Conservation (phyloP, 2,113 vertebrate species). For the Odocoileus hemionus region DNA sequence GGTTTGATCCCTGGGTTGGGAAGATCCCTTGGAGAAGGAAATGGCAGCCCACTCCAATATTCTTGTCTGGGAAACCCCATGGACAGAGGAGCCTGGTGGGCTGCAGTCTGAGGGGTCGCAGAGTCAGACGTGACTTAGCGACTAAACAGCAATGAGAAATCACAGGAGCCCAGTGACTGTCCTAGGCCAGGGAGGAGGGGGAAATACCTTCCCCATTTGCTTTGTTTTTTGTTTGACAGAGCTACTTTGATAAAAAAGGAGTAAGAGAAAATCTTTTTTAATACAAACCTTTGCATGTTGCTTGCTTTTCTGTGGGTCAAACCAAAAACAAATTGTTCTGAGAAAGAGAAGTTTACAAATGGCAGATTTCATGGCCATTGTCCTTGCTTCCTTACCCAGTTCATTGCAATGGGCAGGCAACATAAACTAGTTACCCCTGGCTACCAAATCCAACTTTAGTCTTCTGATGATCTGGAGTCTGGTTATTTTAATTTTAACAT, state of each 20-base stretch:
- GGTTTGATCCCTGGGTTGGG: not conserved
- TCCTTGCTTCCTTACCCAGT: not conserved
- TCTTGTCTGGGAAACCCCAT: not conserved
- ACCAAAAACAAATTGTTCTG: not conserved
- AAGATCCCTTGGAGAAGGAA: not conserved
- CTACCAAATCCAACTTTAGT: not conserved
- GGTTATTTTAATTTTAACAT: not conserved
- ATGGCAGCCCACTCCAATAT: not conserved
- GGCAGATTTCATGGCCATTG: not conserved
- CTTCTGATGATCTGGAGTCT: not conserved
- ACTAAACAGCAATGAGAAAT: not conserved
- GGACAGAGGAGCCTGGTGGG: not conserved
- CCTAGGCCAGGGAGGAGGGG: fast-evolving
- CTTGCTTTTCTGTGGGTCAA: not conserved
- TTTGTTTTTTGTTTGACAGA: not conserved
- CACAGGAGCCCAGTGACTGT: not conserved
- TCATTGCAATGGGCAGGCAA: not conserved
- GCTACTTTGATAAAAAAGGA: not conserved
- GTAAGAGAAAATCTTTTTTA: not conserved
- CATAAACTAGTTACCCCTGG: not conserved
- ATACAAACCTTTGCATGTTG: not conserved
- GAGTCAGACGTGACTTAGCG: not conserved
- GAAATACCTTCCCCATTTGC: fast-evolving
- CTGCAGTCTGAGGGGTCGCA: not conserved
- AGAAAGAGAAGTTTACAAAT: not conserved